These are phyloP conservation scores for Suillia variegata DNA, from an alignment of 2,888 invertebrate genomes.

Conservation along the genomic window DNA sequence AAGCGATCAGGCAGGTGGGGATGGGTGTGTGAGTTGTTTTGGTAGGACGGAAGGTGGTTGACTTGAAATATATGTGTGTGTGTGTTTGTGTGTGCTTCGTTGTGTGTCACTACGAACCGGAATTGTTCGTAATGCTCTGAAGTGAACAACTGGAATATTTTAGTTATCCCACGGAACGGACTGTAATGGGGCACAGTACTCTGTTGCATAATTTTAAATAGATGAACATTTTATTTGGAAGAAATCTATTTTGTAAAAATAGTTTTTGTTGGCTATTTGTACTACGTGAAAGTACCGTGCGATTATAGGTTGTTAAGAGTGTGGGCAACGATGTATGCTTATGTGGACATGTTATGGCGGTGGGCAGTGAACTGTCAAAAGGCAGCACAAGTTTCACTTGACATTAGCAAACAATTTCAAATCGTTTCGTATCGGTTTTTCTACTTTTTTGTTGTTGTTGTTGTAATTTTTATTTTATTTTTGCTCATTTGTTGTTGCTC, in stretches of 20 bases:
- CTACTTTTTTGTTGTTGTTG: too few relatives aligned
- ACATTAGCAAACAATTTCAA: background rate
- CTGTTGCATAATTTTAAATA: too few relatives aligned
- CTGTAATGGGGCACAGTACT: too few relatives aligned
- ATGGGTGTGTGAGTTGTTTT: background rate
- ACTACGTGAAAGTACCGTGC: background rate
- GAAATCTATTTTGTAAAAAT: too few relatives aligned
- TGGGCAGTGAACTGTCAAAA: background rate
- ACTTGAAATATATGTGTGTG: constrained; percentile 1
- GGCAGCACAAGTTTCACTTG: too few relatives aligned
- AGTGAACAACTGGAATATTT: too few relatives aligned
- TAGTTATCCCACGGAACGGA: too few relatives aligned
- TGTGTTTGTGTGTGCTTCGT: background rate
- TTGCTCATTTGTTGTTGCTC: background rate
- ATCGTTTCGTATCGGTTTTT: background rate
- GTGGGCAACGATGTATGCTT: background rate
- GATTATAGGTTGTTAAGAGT: background rate
- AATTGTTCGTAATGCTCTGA: background rate
- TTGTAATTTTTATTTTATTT: too few relatives aligned
- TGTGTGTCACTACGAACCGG: background rate
- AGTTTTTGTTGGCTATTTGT: too few relatives aligned
- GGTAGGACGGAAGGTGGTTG: too few relatives aligned
- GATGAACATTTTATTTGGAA: too few relatives aligned
- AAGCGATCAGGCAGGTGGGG: too few relatives aligned
- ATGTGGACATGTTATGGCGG: background rate